These are phyloP conservation scores for Temnothorax nylanderi DNA, from an alignment of 1,140 invertebrate species.

Conservation along the genomic window DNA sequence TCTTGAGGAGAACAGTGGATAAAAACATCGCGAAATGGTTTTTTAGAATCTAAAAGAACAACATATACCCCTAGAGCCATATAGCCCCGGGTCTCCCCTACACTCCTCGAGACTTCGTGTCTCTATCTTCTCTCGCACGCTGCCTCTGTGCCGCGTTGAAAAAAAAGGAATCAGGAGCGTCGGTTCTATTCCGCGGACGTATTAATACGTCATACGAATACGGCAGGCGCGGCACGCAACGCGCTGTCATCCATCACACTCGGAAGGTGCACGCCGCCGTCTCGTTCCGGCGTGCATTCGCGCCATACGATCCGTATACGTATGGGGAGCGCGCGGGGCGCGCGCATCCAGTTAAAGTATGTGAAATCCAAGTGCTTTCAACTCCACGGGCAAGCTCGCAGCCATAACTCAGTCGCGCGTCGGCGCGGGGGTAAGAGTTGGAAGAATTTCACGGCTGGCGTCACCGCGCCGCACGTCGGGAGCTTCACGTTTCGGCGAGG, in stretches of 20 bases:
- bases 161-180: conserved; percentile 2
- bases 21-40: too few species aligned
- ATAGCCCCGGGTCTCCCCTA: too few species aligned
- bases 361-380: conserved; percentile 77
- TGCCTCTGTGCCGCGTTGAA: not conserved
- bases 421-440: conserved; percentile 49
- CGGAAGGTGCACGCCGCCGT: conserved; percentile 37
- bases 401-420: conserved; percentile 68
- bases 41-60: too few species aligned
- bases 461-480: conserved; percentile 23
- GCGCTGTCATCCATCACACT: conserved; percentile 62
- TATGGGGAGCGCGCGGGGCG: too few species aligned
- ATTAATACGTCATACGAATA: conserved; percentile 57
- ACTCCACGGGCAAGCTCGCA: conserved; percentile 47
- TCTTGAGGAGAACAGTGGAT: too few species aligned
- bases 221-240: conserved; percentile 29
- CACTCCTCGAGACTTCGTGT: not conserved
- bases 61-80: too few species aligned
- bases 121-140: not conserved
- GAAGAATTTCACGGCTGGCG: conserved; percentile 72
- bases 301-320: not conserved
- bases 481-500: conserved; percentile 9
- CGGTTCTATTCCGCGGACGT: conserved; percentile 30
- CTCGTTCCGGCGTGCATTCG: conserved; percentile 43
- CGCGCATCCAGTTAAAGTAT: conserved; percentile 64